A percentile compares a stretch with the other conserved stretches of the same genome.
These are phyloP conservation scores for Callaeas wilsoni DNA, from an alignment of 2,113 vertebrate genomes.

Conservation along the genomic window DNA sequence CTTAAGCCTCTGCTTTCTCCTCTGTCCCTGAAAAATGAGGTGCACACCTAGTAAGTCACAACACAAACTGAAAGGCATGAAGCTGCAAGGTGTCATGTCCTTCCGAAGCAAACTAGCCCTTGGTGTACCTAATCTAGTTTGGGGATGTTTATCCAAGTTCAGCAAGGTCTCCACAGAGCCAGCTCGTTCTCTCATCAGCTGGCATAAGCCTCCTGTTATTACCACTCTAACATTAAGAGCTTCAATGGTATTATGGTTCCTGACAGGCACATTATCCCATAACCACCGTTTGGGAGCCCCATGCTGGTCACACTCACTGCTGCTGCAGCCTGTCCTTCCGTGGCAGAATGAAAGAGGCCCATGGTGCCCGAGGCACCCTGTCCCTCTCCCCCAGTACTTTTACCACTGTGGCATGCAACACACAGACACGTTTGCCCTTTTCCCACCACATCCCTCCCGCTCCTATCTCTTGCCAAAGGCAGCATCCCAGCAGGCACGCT, in stretches of 20 bases:
- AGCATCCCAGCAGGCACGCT: not conserved
- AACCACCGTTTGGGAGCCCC: not conserved
- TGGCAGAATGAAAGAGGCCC: rapidly evolving
- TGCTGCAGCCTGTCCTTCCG: rapidly evolving
- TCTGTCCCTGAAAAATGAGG: not conserved
- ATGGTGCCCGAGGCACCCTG: rapidly evolving
- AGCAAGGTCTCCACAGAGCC: not conserved
- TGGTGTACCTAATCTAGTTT: not conserved
- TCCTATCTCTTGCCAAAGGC: not conserved
- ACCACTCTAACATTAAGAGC: not conserved
- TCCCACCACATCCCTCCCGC: not conserved
- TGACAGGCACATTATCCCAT: not conserved
- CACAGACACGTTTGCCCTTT: not conserved
- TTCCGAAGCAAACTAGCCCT: not conserved
- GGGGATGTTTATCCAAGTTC: not conserved
- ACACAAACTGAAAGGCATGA: not conserved
- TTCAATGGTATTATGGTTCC: not conserved
- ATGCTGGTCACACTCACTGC: rapidly evolving
- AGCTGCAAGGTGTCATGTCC: not conserved
- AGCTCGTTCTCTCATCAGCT: not conserved
- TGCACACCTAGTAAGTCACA: not conserved
- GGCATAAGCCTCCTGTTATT: not conserved
- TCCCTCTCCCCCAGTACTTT: not conserved
- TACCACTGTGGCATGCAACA: not conserved
- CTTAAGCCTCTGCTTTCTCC: not conserved